Base-by-base conservation (phyloP, 2,888 invertebrate genomes). In the Gymnoscelis rufifasciata region DNA sequence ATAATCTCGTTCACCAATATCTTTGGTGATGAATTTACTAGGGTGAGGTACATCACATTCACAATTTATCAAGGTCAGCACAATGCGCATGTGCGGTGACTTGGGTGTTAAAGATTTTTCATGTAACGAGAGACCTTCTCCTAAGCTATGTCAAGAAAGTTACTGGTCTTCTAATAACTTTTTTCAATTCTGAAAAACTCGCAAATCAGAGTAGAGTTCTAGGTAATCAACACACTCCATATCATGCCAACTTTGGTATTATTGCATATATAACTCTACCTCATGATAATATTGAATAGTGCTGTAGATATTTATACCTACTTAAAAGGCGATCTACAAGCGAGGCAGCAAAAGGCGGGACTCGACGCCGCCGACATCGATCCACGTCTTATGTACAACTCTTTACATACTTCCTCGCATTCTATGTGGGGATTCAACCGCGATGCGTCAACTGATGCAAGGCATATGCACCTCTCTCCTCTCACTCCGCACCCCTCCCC, bases 361-460 rank as follows among this genome's bases (percentile, higher is more conserved):
- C 78, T 73, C 71, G 74, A 69, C 74, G 71, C 62, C 78, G 71
- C 62, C 78, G 68, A 70, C 78, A 87, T 86, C 82, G 86, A 86
- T 84, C 84, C 82, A 69, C 68, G 77, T 76, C 79, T 81, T 84
- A 84, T 83, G 66, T 86, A 77, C 72, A 56, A 64, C 66, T 62
- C 80, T 81, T 68, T 83, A 83, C 82, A 83, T 83, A 81, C 71
- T 76, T 78, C 78, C 78, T 78, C 78, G 72, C 76, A 71, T 71
- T 70, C 71, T 83, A 83, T 83, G 81, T 84, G 76, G 83, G 79
- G 82, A 81, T 82, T 81, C 79, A 80, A 81, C 79, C 73, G 81
- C 81, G 81, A 84, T 84, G 86, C 84, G 83, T 84, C 83, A 84
- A 83, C 78, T 68, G 71, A 77, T 84, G 83, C 83, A 71, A 71